A percentile compares a stretch with the other conserved stretches of the same genome.
Evolutionary conservation across 2,888 invertebrate species (phyloP).

Genomic region (Deilephila porcellus): DNA sequence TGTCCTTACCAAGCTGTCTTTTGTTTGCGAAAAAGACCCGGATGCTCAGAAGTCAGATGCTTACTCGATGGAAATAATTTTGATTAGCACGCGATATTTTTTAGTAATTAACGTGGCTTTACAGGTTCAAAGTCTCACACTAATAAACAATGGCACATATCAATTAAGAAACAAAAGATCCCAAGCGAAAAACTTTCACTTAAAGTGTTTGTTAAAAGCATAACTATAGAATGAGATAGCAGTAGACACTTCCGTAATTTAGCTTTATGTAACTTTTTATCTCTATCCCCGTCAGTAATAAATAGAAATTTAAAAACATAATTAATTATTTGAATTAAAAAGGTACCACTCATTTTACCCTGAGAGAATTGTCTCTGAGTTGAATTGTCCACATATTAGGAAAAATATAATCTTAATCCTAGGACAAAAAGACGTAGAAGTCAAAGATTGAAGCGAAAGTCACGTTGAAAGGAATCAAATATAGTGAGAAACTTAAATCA

Average conservation of each 20-base stretch:
- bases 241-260: background rate
- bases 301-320: too few species aligned
- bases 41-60: background rate
- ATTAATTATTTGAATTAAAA: too few species aligned
- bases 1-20: too few species aligned
- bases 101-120: background rate
- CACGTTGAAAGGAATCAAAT: too few species aligned
- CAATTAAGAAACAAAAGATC: background rate
- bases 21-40: background rate
- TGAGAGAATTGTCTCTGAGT: too few species aligned
- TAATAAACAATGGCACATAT: background rate
- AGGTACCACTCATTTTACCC: too few species aligned
- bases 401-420: too few species aligned
- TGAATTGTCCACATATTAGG: too few species aligned
- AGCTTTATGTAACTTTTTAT: background rate
- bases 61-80: background rate
- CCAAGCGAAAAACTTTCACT: background rate
- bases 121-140: background rate
- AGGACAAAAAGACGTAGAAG: too few species aligned
- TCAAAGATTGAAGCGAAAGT: too few species aligned
- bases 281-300: too few species aligned
- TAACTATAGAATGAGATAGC: background rate
- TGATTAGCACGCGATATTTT: slow-evolving; percentile 5
- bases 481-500: too few species aligned
- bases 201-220: background rate